Base-by-base conservation (phyloP, 1,140 invertebrate species). In the Caenorhabditis inopinata region DNA sequence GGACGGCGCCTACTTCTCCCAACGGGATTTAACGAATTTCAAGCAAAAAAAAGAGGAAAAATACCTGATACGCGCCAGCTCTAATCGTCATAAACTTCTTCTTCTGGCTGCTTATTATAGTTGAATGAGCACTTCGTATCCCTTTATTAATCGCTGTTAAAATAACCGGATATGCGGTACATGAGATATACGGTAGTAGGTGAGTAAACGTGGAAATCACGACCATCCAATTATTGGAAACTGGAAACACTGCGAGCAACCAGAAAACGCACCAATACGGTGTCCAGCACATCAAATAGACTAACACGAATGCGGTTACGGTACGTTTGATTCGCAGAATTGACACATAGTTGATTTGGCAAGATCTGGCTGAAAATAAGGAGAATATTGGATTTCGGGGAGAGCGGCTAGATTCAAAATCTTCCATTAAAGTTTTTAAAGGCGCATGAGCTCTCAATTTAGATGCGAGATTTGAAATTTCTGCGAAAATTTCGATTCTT, bases 261-360 rank as follows among this genome's bases (percentile, higher is more conserved):
- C 77, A 79, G 53, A 79, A 79, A 16, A 79, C 38, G 12, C 38
- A 42, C 77, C 77, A 79, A 38, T 79, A 79, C 7, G 77, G 77
- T 27, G 77, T 79, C 77, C 77, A 79, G 38, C 77, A 79, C 4
- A 46, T 21, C 18, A 79, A 21, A 48, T 79, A 79, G 16, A 79
- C 68, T 6, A 79, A 21, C 1, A 79, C 68, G n/a, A 79, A 49
- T 0, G 77, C 77, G 38, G 45, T 79, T 23, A 79, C 77, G n/a
- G 77, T 79, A 23, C 53, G 77, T 16, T 58, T 38, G 23, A 79
- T 68, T 5, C 53, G 29, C 0, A 79, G 68, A 16, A 79, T 47
- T 7, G 77, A 58, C 7, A n/a, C 25, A 21, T 48, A 45, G 23
- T 58, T 68, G 53, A 68, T 68, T 12, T 42, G 53, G 35, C 46